Conservation (phyloP, 2,888 invertebrate species). For the Augochlorella aurata region DNA sequence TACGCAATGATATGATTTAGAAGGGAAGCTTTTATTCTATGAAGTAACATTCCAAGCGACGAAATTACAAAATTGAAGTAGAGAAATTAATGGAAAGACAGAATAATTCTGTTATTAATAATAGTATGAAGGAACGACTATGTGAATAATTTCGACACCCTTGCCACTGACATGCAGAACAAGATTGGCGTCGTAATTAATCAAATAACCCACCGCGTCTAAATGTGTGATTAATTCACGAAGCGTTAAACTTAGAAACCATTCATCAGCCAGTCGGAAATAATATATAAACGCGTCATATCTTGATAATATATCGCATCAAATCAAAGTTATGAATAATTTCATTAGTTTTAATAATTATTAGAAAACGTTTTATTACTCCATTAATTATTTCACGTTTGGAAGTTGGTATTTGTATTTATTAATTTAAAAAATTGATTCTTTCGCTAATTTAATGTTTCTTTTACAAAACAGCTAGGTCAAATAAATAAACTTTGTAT, state of each 20-base stretch:
- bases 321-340: neutral
- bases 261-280: conserved; percentile 48
- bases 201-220: conserved; percentile 35
- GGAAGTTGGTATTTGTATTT: neutral
- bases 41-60: neutral
- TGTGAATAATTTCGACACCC: conserved; percentile 28
- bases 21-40: neutral
- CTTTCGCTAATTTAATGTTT: neutral
- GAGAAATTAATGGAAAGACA: neutral
- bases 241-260: conserved; percentile 59
- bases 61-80: neutral
- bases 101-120: conserved; percentile 9
- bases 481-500: too few relatives aligned
- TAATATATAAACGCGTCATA: conserved; percentile 47
- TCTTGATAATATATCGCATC: neutral
- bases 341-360: neutral
- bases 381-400: neutral
- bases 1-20: too few relatives aligned
- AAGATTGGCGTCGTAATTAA: conserved; percentile 42
- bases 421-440: neutral
- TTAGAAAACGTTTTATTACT: neutral
- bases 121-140: neutral
- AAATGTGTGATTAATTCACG: conserved; percentile 46
- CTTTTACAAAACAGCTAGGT: neutral
- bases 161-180: conserved; percentile 22